Conservation (phyloP, 2,797 vertebrate species). For the Pampus argenteus region DNA sequence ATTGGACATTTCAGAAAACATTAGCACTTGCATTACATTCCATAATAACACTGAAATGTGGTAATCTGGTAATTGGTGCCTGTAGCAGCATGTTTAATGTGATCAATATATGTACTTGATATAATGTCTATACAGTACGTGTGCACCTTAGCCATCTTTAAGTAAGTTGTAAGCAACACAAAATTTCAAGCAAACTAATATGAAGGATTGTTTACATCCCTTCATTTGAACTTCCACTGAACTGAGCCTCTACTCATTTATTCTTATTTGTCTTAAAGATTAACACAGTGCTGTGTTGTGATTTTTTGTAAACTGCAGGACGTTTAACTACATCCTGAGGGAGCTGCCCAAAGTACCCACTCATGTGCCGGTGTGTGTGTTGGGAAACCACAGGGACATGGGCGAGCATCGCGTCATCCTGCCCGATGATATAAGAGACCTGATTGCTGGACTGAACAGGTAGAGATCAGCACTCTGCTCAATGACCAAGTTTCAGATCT, state of each 20-base stretch:
- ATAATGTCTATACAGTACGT: no score
- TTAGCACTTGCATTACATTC: neutral
- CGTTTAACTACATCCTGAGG: conserved; percentile 95
- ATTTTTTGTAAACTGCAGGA: conserved; percentile 85
- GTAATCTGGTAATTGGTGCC: neutral
- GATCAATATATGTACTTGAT: neutral
- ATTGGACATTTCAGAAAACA: no score
- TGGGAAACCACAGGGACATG: conserved; percentile 98
- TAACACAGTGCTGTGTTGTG: neutral
- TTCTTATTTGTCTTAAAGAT: neutral
- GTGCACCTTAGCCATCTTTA: neutral
- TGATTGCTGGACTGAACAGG: conserved; percentile 94
- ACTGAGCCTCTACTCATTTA: neutral
- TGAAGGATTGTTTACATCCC: neutral
- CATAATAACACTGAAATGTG: neutral
- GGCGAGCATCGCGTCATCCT: conserved; percentile 96
- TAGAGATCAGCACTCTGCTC: conserved; percentile 49
- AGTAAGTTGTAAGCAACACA: neutral
- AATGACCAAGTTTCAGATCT: neutral
- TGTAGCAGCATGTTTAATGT: neutral
- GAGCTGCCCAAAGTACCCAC: conserved; percentile 97
- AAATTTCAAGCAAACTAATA: neutral
- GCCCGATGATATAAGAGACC: conserved; percentile 92
- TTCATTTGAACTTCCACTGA: neutral
- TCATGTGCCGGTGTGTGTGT: conserved; percentile 95